Evolutionary conservation across 2,113 vertebrate species (phyloP).

Genomic region (Chunga burmeisteri): DNA sequence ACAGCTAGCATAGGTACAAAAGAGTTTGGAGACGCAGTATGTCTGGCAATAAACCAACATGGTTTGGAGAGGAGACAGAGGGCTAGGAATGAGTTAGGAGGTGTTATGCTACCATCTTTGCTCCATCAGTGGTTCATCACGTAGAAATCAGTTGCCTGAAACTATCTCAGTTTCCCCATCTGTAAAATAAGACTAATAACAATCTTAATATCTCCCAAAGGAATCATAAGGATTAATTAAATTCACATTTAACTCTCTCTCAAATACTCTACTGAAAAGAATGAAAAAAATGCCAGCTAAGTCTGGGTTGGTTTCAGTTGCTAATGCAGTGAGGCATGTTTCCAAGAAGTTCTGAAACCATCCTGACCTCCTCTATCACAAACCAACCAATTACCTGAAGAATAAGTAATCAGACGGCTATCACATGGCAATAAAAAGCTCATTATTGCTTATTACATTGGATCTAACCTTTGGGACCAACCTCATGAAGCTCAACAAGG

Average conservation of each 20-base stretch:
- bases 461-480: background rate
- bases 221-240: constrained; percentile 45
- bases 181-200: constrained; percentile 14
- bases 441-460: background rate
- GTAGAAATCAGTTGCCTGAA: background rate
- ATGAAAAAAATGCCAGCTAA: background rate
- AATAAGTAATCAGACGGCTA: background rate
- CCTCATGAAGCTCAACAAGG: too few species aligned
- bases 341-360: constrained; percentile 18
- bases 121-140: background rate
- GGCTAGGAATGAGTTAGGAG: background rate
- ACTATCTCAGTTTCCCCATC: background rate
- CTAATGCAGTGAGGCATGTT: background rate
- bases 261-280: background rate
- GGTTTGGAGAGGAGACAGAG: background rate
- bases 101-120: background rate
- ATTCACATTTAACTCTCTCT: constrained; percentile 17
- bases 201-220: background rate
- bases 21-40: background rate
- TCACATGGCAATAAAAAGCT: background rate
- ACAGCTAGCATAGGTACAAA: background rate
- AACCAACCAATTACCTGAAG: background rate
- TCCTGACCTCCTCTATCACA: background rate
- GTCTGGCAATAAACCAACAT: background rate
- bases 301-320: background rate